Percentiles rank a stretch among this genome's conserved stretches.
These are phyloP conservation scores for Heteractis magnifica DNA, from an alignment of 92 coral and sea anemone species.

Conservation along the genomic window DNA sequence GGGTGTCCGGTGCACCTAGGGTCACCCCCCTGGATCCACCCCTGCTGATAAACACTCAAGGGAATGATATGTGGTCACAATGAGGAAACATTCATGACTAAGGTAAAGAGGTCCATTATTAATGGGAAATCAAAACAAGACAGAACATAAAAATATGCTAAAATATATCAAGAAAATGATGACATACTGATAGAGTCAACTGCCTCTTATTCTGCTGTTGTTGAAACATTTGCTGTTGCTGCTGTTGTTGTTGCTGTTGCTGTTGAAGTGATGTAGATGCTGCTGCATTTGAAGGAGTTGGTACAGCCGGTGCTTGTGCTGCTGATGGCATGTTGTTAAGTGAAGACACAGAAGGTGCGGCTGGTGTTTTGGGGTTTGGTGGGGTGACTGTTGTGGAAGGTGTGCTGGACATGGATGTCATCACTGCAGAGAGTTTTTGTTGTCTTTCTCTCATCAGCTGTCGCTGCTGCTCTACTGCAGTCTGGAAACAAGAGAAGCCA, in stretches of 20 bases:
- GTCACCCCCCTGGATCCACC: too few relatives aligned
- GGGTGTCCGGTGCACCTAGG: too few relatives aligned
- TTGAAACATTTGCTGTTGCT: conserved; percentile 39
- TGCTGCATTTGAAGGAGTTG: conserved; percentile 23
- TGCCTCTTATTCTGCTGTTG: conserved; percentile 75
- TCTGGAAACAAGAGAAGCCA: conserved; percentile 1
- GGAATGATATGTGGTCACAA: too few relatives aligned
- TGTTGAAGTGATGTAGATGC: conserved; percentile 8
- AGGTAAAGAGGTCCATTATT: neutral
- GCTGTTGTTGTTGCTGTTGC: conserved; percentile 40
- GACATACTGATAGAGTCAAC: conserved; percentile 78
- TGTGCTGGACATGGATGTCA: conserved; percentile 36
- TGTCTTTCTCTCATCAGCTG: conserved; percentile 78
- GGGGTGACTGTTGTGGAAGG: conserved; percentile 23
- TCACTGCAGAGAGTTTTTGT: conserved; percentile 66
- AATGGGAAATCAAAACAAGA: neutral
- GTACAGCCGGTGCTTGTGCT: conserved; percentile 16
- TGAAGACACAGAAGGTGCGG: conserved; percentile 23
- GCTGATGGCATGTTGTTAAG: conserved; percentile 22
- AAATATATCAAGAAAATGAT: neutral
- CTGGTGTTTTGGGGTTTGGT: conserved; percentile 21
- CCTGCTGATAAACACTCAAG: too few relatives aligned
- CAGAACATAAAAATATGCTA: neutral
- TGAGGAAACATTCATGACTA: too few relatives aligned
- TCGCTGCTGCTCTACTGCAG: conserved; percentile 81